Percentiles rank a stretch among this genome's conserved stretches.
Evolutionary conservation across 2,113 vertebrate species (phyloP).

Genomic region (Marmota monax): DNA sequence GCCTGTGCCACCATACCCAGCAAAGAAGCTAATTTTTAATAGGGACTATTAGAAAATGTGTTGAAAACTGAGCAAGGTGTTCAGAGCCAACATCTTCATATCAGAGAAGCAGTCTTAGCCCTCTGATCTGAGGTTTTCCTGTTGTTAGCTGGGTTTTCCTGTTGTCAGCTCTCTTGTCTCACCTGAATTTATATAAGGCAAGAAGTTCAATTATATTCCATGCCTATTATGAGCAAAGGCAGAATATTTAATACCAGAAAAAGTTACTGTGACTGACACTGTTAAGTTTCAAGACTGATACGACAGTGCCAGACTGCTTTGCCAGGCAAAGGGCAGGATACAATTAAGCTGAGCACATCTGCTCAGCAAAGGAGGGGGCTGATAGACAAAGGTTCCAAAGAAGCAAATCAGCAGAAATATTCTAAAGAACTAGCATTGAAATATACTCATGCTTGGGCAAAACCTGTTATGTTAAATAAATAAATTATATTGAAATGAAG

Average conservation of each 20-base stretch:
- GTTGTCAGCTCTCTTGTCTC: not conserved
- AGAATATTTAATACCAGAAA: constrained; percentile 44
- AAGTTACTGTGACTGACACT: not conserved
- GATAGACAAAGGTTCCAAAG: not conserved
- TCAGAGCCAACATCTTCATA: not conserved
- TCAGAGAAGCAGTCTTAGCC: not conserved
- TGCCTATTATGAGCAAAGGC: not conserved
- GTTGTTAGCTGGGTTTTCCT: not conserved
- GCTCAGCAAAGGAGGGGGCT: not conserved
- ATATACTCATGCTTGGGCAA: not conserved
- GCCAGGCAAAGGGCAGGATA: not conserved
- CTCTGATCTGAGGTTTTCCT: not conserved
- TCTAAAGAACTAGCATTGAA: constrained; percentile 12
- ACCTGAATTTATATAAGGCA: not conserved
- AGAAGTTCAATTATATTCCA: not conserved
- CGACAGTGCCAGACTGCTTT: not conserved
- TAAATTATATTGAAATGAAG: constrained; percentile 48
- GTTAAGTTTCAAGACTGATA: constrained; percentile 39
- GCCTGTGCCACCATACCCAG: too few species aligned
- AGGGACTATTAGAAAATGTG: not conserved
- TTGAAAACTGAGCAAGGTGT: not conserved
- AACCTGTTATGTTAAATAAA: constrained; percentile 43
- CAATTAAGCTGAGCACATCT: not conserved
- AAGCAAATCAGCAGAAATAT: not conserved
- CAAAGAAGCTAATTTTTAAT: not conserved